Evolutionary conservation across 1,140 invertebrate species (phyloP), one percentile per base, ranked within the genome.

Genomic region (Battus philenor): DNA sequence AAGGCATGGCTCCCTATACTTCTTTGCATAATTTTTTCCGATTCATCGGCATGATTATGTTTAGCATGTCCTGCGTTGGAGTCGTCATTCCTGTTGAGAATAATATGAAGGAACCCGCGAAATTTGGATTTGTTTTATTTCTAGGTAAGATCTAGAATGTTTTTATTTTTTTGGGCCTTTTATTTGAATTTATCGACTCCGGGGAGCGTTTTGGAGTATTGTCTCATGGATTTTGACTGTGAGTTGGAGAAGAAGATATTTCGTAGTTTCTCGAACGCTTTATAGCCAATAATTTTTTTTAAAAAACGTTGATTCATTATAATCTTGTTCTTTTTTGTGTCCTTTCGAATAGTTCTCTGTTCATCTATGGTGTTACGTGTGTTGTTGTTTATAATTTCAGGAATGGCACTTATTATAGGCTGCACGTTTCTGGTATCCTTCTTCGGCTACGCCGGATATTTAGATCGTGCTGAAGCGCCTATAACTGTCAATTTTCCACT

Each of bases 401-500:
- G 77, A 0, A 74, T 76, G 67, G 0, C 20, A 2, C 9, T 64
- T 0, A 61, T 76, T 4, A 43, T 69, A 0, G 0, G 15, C 0
- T 57, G 49, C 7, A 56, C 60, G 6, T 65, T 65, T 12, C n/a
- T 26, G 0, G 41, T 62, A 0, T 69, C 70, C 0, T 68, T 76
- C 39, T 78, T 76, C 10, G 78, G 75, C 6, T 82, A 82, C 29
- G 50, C 31, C 3, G 78, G 55, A 0, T 82, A 58, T 8, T 36
- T 68, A 30, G 54, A 71, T 0, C 45, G 52, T 0, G 62, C 57
- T 32, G 65, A 63, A 27, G 50, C 71, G 1, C 78, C 78, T 0
- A 69, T 82, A 1, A 79, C 74, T 2, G 47, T 82, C 0, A 82
- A 82, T 44, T 79, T 76, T 13, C 69, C 69, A 1, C 64, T 78